These are phyloP conservation scores for Macroramphosus scolopax DNA, from an alignment of 2,797 vertebrate species.

Conservation along the genomic window DNA sequence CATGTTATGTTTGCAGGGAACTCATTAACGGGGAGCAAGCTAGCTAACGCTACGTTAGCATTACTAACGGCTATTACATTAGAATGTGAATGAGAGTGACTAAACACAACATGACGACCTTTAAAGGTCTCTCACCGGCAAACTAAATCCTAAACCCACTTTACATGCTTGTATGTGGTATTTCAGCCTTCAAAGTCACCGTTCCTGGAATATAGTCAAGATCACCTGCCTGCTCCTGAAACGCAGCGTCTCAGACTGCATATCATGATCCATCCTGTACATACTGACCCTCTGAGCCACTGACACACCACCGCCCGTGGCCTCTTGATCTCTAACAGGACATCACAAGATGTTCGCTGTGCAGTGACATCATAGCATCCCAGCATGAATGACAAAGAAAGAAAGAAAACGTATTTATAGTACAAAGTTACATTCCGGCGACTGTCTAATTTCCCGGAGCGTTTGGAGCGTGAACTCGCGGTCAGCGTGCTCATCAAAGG, in stretches of 20 bases:
- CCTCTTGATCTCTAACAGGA: conserved; percentile 57
- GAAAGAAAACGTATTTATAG: conserved; percentile 56
- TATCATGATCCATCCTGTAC: conserved; percentile 28
- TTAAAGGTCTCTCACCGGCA: no score
- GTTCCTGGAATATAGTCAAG: no score
- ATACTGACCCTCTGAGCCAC: conserved; percentile 32
- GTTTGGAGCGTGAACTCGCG: conserved; percentile 44
- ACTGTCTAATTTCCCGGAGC: conserved; percentile 66
- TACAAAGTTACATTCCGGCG: conserved; percentile 51
- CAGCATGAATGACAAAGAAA: conserved; percentile 49
- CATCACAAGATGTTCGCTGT: conserved; percentile 34
- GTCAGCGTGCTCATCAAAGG: conserved; percentile 61
- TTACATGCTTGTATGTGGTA: not conserved
- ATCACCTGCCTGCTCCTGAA: conserved; percentile 4
- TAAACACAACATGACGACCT: no score
- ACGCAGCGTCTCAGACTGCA: conserved; percentile 5
- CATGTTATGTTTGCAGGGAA: no score
- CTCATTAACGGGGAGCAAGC: no score
- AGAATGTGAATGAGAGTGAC: no score
- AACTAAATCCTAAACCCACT: no score
- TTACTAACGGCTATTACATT: no score
- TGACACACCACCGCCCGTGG: conserved; percentile 62
- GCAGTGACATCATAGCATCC: conserved; percentile 45
- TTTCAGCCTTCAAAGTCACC: conserved; percentile 26
- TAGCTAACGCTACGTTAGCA: no score